Base-by-base conservation (phyloP, 64 coral and sea anemone genomes). In the Trachythela sp. region DNA sequence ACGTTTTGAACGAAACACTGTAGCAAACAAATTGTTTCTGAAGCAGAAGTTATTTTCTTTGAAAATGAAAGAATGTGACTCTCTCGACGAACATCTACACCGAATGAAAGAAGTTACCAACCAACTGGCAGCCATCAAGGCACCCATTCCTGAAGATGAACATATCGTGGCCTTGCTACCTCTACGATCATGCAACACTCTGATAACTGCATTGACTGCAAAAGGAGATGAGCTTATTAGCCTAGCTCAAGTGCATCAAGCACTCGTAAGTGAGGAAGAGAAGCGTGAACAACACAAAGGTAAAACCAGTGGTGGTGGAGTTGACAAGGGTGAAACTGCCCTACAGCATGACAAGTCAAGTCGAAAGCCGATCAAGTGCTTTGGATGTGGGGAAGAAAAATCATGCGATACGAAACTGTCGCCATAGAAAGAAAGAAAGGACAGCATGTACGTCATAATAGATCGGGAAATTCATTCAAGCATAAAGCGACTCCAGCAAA, bases 151-250 rank as follows among this genome's bases (percentile, higher is more conserved):
- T 70, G 64, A n/a, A n/a, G n/a, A n/a, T n/a, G n/a, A n/a, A n/a
- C n/a, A n/a, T n/a, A n/a, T n/a, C n/a, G n/a, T n/a, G 24, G 30
- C 64, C 24, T 32, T 70, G 20, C 64, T 70, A n/a, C 64, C 30
- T 26, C 8, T 22, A 70, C 8, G 64, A 26, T 70, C 64, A 70
- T 70, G 24, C 24, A 70, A 70, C 64, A 70, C 64, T 32, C 5
- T 70, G 24, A 32, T 70, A 70, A 70, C 64, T 32, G 64, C 64
- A 70, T 22, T 70, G 24, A 70, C 64, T 26, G 64, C 64, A 8
- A 70, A 70, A 70, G 64, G 64, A 70, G 64, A 70, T n/a, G 64
- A 70, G 30, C 64, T 70, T 5, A 70, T n/a, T n/a, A n/a, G n/a
- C n/a, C n/a, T n/a, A n/a, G n/a, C 5, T 70, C 64, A 9, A 70